Base-by-base conservation (phyloP, 2,888 invertebrate species). In the Coleophora flavipennella region DNA sequence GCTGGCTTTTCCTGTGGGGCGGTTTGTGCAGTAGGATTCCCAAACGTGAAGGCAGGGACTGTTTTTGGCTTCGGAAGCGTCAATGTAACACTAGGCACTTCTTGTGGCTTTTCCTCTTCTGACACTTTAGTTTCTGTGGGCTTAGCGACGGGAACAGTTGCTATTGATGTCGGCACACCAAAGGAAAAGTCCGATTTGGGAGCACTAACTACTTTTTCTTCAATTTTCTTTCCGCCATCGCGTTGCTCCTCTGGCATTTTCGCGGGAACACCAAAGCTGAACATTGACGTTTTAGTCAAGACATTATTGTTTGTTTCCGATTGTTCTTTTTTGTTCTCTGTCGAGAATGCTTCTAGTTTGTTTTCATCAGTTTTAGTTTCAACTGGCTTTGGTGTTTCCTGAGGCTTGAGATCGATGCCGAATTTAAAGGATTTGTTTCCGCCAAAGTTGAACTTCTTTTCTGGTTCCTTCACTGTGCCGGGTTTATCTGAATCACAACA, bases 231-330 rank as follows among this genome's bases (percentile, higher is more conserved):
- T 26, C 40, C 2, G 13, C 29, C 26, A 31, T 57, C 54, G 28
- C 13, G 27, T 42, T 55, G 29, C 31, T 41, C 43, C 13, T 40
- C 41, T 2, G 31, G 8, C 13, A 38, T 40, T 14, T 40, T 42
- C 8, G 38, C 26, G 1, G 45, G 42, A 28, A 45, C 2, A 12
- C 45, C 42, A 13, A 45, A 42, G n/a, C 35, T 32, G 28, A 45
- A 45, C 11, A 38, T 52, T 3, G 71, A 59, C 14, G 61, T 52
- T 50, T 68, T 67, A 28, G 67, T 39, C 32, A 76, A 44, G 38
- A 59, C 49, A 53, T 76, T 78, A 41, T 80, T 79, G 49, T 79
- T 78, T 4, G 67, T 67, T 59, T 77, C 79, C 0, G 63, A 60
- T 46, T 65, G 59, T 43, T 64, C 59, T 13, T 42, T 31, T 49